Evolutionary conservation across 2,888 invertebrate species (phyloP), one percentile per base, ranked within the genome.

Genomic region (Latrodectus elegans): DNA sequence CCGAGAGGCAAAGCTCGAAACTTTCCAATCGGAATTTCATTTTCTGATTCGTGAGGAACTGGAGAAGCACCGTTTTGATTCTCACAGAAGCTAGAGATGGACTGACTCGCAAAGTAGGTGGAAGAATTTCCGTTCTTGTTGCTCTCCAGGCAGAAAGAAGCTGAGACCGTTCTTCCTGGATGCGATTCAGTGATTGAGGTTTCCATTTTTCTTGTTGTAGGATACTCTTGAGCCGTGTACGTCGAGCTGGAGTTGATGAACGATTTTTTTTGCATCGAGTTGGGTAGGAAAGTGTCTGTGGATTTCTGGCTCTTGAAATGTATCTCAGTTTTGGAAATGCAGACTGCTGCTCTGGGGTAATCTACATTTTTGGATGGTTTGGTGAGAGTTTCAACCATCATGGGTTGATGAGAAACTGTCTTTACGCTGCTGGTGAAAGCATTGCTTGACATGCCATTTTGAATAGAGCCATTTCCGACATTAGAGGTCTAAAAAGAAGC

Each of bases 1-100:
- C 67, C 76, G 1, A 86, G 76, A 55, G 86, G 86, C 10, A 76
- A 77, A 0, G 86, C 86, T 14, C 81, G 80, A 60, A 86, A 86
- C 38, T 80, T 85, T 1, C 85, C 86, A 38, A 77, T 65, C 1
- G 65, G 72, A 22, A 65, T 26, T 15, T 81, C 81, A 12, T 22
- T 22, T 53, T 64, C 53, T 6, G 49, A 15, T 64, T 52, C 60
- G 15, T 55, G 12, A 12, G 55, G n/a, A 60, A 60, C 14, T 60
- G 9, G 11, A 15, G 12, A 12, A 60, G 60, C 14, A 60, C 60
- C 60, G 10, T 60, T 60, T 60, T n/a, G 60, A 14, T 2, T 14
- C 14, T 55, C n/a, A 11, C n/a, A 15, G n/a, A 15, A 60, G n/a
- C 60, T 11, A 8, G 12, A 12, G 11, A 60, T n/a, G 12, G 60